These are phyloP conservation scores for Cairina moschata DNA, from an alignment of 2,113 vertebrate genomes.

Conservation along the genomic window DNA sequence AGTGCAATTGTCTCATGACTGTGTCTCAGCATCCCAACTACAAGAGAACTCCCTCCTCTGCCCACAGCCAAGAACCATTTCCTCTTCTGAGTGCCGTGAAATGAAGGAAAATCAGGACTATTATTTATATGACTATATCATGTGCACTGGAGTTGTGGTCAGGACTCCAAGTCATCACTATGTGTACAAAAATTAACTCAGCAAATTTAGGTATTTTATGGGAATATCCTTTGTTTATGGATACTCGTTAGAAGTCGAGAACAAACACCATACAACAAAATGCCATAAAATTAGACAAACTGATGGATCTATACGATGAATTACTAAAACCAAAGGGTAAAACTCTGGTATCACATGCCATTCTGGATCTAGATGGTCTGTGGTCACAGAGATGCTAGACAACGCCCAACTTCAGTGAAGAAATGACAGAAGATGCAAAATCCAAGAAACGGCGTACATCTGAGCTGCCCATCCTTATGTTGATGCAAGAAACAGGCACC, in stretches of 20 bases:
- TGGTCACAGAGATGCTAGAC: background rate
- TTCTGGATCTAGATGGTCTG: background rate
- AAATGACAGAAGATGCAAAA: background rate
- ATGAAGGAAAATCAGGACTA: background rate
- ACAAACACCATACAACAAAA: background rate
- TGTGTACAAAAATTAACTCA: accelerated
- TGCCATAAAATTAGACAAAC: background rate
- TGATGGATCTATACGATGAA: background rate
- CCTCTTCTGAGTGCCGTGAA: background rate
- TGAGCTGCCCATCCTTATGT: background rate
- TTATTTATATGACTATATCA: background rate
- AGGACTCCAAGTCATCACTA: background rate
- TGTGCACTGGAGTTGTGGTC: background rate
- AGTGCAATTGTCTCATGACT: background rate
- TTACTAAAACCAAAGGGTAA: background rate
- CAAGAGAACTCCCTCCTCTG: background rate
- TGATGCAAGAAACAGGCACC: background rate
- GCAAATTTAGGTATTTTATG: background rate
- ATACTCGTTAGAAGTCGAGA: background rate
- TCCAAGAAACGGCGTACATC: background rate
- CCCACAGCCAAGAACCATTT: background rate
- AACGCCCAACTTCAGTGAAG: background rate
- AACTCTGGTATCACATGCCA: accelerated
- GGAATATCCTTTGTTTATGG: background rate
- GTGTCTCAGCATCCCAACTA: background rate